Percentiles rank a stretch among this genome's conserved stretches.
Evolutionary conservation across 2,797 vertebrate genomes (phyloP).

Genomic region (Myotis myotis): DNA sequence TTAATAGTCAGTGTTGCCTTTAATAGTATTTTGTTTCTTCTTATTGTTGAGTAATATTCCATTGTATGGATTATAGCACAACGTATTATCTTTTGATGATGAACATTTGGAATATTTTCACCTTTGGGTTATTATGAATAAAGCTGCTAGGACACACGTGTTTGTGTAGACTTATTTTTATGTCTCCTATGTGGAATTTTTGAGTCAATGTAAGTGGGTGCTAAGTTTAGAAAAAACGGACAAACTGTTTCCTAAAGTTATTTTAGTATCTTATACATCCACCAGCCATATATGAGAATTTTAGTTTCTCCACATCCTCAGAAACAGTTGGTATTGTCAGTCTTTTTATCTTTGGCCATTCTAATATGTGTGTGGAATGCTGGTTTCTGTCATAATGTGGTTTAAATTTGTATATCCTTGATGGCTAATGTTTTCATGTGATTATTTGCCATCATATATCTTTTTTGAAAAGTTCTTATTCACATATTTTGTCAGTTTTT

Average conservation of each 20-base stretch:
- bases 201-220: background rate
- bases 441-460: background rate
- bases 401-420: background rate
- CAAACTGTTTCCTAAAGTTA: background rate
- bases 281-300: no score
- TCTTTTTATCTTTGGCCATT: background rate
- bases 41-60: background rate
- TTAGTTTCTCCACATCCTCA: no score
- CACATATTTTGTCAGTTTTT: background rate
- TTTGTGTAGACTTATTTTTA: background rate
- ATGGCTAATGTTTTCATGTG: background rate
- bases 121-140: background rate
- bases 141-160: background rate
- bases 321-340: no score
- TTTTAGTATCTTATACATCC: no score
- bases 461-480: background rate
- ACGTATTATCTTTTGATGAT: background rate
- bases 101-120: background rate
- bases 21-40: background rate
- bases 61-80: background rate
- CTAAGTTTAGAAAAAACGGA: background rate
- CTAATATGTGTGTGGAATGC: background rate
- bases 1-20: background rate
- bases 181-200: background rate
- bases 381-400: background rate